phyloP scores from a whole-genome alignment of 1,140 invertebrate species.

The Archivesica marissinica region DNA sequence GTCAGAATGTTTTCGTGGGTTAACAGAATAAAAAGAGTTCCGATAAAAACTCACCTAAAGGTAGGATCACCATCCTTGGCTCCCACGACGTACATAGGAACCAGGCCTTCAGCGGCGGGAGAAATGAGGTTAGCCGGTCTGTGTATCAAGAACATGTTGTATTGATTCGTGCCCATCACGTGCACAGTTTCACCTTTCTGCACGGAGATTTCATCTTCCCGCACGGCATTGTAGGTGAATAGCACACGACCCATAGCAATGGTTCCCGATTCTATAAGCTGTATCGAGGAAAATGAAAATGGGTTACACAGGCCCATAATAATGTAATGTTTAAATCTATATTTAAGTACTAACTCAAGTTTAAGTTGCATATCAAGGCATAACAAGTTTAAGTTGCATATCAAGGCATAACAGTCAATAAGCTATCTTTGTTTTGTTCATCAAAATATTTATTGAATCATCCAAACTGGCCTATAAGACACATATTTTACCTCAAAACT shows the following conservation, averaged over 20 bases:
- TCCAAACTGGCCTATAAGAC: too few relatives aligned
- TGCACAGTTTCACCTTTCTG: slow-evolving; percentile 84
- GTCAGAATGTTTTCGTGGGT: too few relatives aligned
- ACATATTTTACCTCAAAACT: too few relatives aligned
- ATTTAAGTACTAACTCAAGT: background rate
- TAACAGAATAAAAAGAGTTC: too few relatives aligned
- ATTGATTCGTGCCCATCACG: slow-evolving; percentile 82
- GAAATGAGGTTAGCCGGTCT: slow-evolving; percentile 81
- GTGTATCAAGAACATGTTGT: slow-evolving; percentile 82
- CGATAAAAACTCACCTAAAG: slow-evolving; percentile 29
- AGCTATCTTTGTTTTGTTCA: too few relatives aligned
- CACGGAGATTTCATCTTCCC: slow-evolving; percentile 85
- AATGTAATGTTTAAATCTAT: background rate
- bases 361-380: too few relatives aligned
- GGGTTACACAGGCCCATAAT: background rate
- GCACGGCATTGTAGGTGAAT: slow-evolving; percentile 83
- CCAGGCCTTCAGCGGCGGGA: slow-evolving; percentile 87
- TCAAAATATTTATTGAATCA: too few relatives aligned
- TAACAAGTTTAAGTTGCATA: too few relatives aligned
- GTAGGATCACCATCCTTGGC: slow-evolving; percentile 75
- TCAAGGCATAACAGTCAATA: too few relatives aligned
- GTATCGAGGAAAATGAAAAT: background rate
- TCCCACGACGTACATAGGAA: slow-evolving; percentile 87
- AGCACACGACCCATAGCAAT: slow-evolving; percentile 76
- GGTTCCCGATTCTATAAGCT: slow-evolving; percentile 48